Evolutionary conservation across 1,140 invertebrate species (phyloP), one percentile per base, ranked within the genome.

Genomic region (Dendrolimus kikuchii): DNA sequence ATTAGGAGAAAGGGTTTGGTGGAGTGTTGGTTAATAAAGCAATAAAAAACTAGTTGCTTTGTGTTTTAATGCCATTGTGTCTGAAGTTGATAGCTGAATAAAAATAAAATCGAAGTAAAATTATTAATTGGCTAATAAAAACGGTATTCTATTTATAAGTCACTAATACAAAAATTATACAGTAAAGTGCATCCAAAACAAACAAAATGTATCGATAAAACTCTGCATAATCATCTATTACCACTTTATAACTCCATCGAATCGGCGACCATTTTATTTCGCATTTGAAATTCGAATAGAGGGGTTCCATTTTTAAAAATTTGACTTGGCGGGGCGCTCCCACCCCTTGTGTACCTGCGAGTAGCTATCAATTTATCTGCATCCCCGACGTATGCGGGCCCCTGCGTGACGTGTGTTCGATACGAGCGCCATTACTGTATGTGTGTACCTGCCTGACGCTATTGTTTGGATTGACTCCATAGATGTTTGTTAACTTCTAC

Each of bases 301-400:
- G 23, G 23, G 23, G 23, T 23, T 23, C 5, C 46, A 48, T 48
- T 71, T 78, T 77, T 74, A 68, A 70, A 66, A 70, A 46, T 46
- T 46, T 46, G 46, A 8, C 2, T 4, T 46, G 45, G 23, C 23
- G 23, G 23, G 23, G 23, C 23, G 23, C 23, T 23, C 23, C 23
- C 23, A 23, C 23, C 23, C 23, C 23, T 23, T 5, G 23, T 38
- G 38, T 46, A 46, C 46, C 10, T 46, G 46, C 2, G 10, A 46
- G 4, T 23, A 10, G 5, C 46, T 5, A 46, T 46, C 23, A 46
- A 46, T 46, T 46, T n/a, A 46, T n/a, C 46, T 36, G 38, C 23
- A 36, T 46, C 46, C 46, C 46, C 10, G 23, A 46, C 46, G 38
- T 46, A 46, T 46, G 23, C 23, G 23, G 23, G 23, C 46, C 8